Base-by-base conservation (phyloP, 2,888 invertebrate species). In the Euclidia mi region DNA sequence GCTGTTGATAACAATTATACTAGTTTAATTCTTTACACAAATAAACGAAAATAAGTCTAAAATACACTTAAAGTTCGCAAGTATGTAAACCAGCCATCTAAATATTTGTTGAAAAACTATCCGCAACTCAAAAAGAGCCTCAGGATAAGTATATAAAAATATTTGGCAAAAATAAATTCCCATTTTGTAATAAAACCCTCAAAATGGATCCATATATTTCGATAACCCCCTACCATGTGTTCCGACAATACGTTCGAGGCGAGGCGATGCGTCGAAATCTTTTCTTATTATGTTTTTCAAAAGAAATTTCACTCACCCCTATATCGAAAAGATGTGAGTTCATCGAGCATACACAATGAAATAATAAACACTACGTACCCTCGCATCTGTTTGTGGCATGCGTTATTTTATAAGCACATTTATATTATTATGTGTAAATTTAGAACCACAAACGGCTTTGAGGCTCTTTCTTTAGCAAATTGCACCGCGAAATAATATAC, bases 291-390 rank as follows among this genome's bases (percentile, higher is more conserved):
- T 45, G 50, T 52, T 56, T 73, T 72, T 66, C 52, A 49, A 58
- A 72, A 66, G 65, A 70, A 76, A 65, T 63, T 69, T 60, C 67
- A 63, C 67, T 61, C 76, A 59, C 77, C 73, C 72, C 25, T 41
- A 45, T 67, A 68, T 73, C 61, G 73, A 67, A 73, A 71, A 62
- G 57, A 73, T 56, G 56, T 49, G 65, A 62, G 73, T 65, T 71
- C 68, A 79, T 80, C 75, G 73, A 62, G 70, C 71, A 71, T 67
- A 62, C 72, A 81, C 83, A 83, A 82, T 81, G 78, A 79, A 81
- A 83, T 83, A 83, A 83, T 81, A 84, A 83, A 84, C 80, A 81
- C 77, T 76, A 72, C 76, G 61, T 66, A 73, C 70, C 68, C 66
- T 18, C 59, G 66, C 76, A 61, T 72, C 78, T 75, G 69, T 50